Base-by-base conservation (phyloP, 2,113 vertebrate genomes). In the Rutilus rutilus region DNA sequence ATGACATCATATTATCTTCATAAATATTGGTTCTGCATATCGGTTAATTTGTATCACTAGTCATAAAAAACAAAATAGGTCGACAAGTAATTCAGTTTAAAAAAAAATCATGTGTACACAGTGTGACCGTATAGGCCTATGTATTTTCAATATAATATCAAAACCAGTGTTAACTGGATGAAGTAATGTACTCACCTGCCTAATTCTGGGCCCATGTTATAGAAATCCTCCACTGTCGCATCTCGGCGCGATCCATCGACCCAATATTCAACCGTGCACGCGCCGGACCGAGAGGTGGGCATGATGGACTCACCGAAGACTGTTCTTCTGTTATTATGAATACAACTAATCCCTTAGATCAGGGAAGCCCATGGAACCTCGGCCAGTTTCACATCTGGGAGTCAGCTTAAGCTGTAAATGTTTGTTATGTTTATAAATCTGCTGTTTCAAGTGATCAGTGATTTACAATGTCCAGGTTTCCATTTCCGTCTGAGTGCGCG, bases 211-310 rank as follows among this genome's bases (percentile, higher is more conserved):
- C 96, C 95, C 94, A 96, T 90, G 57, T 80, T 45, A 91, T 97
- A 97, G 92, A 96, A 94, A 21, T 96, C 95, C 83, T 95, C 95
- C 90, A 97, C 92, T 11, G 94, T 85, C 9, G 90, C 92, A 90
- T 96, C 94, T 65, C 96, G 93, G 57, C 93, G 93, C 52, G 96
- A 97, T 4, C 96, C 96, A 1, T 97, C 95, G 81, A 97, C 95
- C 96, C 96, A 97, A 91, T 94, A 97, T 81, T 96, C 96, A 89
- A 92, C 92, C 6, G 92, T 88, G 62, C 90, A 91, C 9, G 95
- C 92, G 82, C 92, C 93, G 2, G 92, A 92, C 59, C 94, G 92
- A 85, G 95, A 96, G 39, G 94, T 96, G 25, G 96, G 96, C 96
- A 97, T 97, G 91, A 64, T 86, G 87, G 86, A 27, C 71, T 14